These are phyloP conservation scores for Limulus polyphemus DNA, from an alignment of 2,888 invertebrate genomes.

Conservation along the genomic window DNA sequence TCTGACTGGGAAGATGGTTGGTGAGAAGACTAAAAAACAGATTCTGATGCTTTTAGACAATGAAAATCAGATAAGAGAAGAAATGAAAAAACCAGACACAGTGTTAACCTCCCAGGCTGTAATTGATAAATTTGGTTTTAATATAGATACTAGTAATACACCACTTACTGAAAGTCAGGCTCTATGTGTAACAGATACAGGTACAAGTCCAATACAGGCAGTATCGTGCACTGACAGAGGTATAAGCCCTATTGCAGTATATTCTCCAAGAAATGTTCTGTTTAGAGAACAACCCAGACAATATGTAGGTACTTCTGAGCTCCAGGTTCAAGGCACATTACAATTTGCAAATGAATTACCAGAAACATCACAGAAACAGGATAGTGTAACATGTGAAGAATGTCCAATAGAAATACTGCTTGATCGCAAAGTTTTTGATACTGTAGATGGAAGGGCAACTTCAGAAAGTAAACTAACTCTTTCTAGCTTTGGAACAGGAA, in stretches of 20 bases:
- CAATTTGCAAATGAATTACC: constrained; percentile 4
- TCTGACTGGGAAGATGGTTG: background rate
- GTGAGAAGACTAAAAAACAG: no score
- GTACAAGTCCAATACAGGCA: no score
- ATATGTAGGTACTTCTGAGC: constrained; percentile 19
- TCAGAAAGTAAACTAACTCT: constrained; percentile 3
- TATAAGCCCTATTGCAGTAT: constrained; percentile 18
- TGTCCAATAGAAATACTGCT: background rate
- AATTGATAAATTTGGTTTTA: no score
- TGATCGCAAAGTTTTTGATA: constrained; percentile 1
- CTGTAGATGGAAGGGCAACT: background rate
- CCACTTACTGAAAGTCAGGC: no score
- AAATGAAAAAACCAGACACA: no score
- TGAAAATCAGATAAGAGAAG: no score
- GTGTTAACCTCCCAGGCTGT: no score
- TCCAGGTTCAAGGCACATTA: constrained; percentile 8
- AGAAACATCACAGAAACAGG: background rate
- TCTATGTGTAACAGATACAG: no score
- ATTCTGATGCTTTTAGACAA: no score
- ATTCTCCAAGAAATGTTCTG: constrained; percentile 11
- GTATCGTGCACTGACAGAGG: constrained; percentile 5
- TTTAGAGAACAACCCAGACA: constrained; percentile 14
- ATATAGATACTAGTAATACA: no score
- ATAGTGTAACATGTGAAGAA: background rate
- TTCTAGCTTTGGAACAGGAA: background rate